These are phyloP conservation scores for Boloria euphrosyne DNA, from an alignment of 2,888 invertebrate genomes.

Conservation along the genomic window DNA sequence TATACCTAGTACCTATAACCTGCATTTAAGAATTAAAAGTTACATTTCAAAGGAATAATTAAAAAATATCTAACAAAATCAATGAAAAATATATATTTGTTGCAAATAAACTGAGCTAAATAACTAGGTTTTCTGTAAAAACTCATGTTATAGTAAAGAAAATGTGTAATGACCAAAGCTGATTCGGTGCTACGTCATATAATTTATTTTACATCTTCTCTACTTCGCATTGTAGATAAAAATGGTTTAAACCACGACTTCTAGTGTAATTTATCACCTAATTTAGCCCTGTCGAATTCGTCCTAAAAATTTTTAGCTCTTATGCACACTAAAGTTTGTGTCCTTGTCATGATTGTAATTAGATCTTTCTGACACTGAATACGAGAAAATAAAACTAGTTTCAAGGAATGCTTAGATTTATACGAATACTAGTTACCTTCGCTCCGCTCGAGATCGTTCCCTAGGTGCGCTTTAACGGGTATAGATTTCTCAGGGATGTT, in stretches of 20 bases:
- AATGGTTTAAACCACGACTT: constrained; percentile 4
- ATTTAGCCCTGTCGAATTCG: constrained; percentile 64
- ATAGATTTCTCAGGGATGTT: not conserved
- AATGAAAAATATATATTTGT: too few species aligned
- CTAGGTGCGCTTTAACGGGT: too few species aligned
- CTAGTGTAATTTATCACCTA: constrained; percentile 30
- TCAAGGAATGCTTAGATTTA: too few species aligned
- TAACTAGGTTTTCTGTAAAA: not conserved
- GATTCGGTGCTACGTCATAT: constrained; percentile 3
- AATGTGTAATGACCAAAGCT: not conserved
- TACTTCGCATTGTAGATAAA: not conserved
- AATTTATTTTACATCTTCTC: not conserved
- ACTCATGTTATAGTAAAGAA: not conserved
- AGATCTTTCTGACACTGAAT: not conserved
- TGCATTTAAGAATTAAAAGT: not conserved
- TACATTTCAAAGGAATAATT: too few species aligned
- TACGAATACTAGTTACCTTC: too few species aligned
- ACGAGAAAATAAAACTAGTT: not conserved
- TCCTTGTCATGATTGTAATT: not conserved
- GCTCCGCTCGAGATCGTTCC: too few species aligned
- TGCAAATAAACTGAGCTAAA: not conserved
- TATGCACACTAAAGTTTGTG: constrained; percentile 25
- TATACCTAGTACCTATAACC: too few species aligned
- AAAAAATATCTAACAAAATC: too few species aligned
- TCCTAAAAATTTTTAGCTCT: constrained; percentile 46